These are phyloP conservation scores for Pachyrhynchus sulphureomaculatus DNA, from an alignment of 1,140 invertebrate species.

Conservation along the genomic window DNA sequence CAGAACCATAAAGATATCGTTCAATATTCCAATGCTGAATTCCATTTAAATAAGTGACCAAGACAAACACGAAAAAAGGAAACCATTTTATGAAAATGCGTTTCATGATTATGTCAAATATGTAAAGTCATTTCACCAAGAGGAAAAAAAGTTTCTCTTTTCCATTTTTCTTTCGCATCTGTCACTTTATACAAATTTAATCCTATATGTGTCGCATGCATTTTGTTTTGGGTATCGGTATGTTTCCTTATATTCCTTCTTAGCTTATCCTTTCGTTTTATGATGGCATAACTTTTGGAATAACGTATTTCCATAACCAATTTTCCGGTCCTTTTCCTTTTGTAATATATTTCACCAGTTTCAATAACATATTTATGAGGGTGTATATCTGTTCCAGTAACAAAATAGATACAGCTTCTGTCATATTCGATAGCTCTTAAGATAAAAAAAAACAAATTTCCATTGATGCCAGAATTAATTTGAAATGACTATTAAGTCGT, in stretches of 20 bases:
- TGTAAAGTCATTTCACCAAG: conserved; percentile 1
- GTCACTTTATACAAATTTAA: conserved; percentile 35
- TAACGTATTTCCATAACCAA: conserved; percentile 36
- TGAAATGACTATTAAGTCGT: background rate
- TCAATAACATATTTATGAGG: conserved; percentile 36
- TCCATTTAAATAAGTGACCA: background rate
- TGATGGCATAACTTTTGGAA: conserved; percentile 34
- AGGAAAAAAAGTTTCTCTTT: conserved; percentile 11
- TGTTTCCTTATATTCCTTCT: conserved; percentile 30
- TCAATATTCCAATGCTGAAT: too few species aligned
- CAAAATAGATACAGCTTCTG: conserved; percentile 15
- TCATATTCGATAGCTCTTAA: conserved; percentile 2
- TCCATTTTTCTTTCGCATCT: conserved; percentile 23
- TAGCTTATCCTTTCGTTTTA: conserved; percentile 33
- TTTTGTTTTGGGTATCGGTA: conserved; percentile 32
- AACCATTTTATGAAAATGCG: conserved; percentile 7
- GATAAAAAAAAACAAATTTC: background rate
- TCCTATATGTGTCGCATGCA: conserved; percentile 29
- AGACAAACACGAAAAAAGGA: background rate
- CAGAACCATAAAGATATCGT: too few species aligned
- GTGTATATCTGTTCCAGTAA: conserved; percentile 22
- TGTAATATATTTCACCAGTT: conserved; percentile 33
- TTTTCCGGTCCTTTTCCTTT: conserved; percentile 33
- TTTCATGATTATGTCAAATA: conserved; percentile 6
- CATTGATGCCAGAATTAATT: background rate